Evolutionary conservation across 2,113 vertebrate genomes (phyloP).

Genomic region (Enhydra lutris): DNA sequence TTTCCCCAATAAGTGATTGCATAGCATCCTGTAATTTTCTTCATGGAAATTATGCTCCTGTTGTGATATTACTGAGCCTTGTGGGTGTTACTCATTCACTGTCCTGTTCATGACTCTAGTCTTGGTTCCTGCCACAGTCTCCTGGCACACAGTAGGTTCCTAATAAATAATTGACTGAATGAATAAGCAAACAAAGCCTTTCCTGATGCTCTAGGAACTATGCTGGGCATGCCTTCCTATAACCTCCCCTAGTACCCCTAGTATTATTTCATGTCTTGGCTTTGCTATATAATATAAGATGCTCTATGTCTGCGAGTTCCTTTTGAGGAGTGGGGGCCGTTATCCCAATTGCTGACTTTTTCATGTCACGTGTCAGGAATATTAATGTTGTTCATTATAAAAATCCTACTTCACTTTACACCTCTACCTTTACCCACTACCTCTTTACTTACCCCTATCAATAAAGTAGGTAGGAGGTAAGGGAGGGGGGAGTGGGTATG

Average conservation of each 20-base stretch:
- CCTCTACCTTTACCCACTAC: neutral
- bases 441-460: neutral
- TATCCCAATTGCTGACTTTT: neutral
- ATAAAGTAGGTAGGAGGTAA: neutral
- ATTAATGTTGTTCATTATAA: neutral
- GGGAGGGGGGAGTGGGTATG: neutral
- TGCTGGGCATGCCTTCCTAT: neutral
- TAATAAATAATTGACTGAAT: neutral
- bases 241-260: neutral
- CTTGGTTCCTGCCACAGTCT: neutral
- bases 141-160: neutral
- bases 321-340: neutral
- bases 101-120: neutral
- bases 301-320: neutral
- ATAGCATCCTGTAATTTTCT: constrained; percentile 35
- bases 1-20: constrained; percentile 19
- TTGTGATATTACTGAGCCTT: constrained; percentile 26
- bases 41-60: neutral
- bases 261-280: neutral
- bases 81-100: constrained; percentile 8
- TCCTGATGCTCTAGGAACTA: neutral
- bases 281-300: neutral
- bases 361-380: neutral
- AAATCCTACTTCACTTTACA: neutral
- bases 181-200: neutral